Conservation (phyloP, 1,140 invertebrate species). For the Diuraphis noxia region DNA sequence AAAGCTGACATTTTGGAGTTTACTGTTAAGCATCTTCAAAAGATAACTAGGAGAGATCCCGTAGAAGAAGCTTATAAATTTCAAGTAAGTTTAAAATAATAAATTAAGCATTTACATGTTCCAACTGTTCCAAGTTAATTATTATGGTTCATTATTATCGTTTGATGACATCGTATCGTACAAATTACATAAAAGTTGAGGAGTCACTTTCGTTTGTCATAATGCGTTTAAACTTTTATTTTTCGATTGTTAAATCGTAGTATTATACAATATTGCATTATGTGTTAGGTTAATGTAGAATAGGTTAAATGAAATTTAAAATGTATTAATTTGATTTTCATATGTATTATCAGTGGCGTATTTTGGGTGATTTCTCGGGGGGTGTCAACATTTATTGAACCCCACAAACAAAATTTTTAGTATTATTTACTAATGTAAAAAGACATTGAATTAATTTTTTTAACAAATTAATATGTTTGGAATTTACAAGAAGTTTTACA, state of each 20-base stretch:
- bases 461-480: too few relatives aligned
- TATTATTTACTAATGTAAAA: too few relatives aligned
- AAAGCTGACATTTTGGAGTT: constrained; percentile 74
- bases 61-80: constrained; percentile 56
- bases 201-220: background rate
- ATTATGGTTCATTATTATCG: background rate
- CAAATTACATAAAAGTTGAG: background rate
- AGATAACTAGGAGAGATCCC: constrained; percentile 61
- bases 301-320: background rate
- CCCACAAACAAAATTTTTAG: too few relatives aligned
- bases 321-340: background rate
- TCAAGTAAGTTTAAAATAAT: constrained; percentile 51
- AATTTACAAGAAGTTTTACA: too few relatives aligned
- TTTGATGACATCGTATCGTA: background rate
- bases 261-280: background rate
- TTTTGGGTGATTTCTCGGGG: too few relatives aligned
- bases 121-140: background rate
- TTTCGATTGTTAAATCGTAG: background rate
- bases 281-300: background rate
- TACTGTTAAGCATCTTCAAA: constrained; percentile 68
- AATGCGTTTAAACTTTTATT: background rate
- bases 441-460: too few relatives aligned
- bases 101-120: background rate
- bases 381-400: too few relatives aligned
- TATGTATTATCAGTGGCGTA: too few relatives aligned